These are phyloP conservation scores for Caenorhabditis remanei DNA, from an alignment of 1,140 invertebrate species.

Conservation along the genomic window DNA sequence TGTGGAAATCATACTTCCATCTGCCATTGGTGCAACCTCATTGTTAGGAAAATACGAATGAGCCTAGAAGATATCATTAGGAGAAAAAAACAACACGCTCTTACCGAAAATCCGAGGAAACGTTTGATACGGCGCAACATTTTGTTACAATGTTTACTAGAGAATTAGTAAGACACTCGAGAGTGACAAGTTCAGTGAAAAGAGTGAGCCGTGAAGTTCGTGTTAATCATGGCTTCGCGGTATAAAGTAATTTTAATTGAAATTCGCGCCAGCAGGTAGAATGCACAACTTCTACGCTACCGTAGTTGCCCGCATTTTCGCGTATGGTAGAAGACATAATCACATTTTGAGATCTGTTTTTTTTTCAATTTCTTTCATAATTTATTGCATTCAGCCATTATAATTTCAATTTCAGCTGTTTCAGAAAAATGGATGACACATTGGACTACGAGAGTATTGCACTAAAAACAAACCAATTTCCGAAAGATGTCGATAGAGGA, in stretches of 20 bases:
- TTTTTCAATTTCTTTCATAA: too few species aligned
- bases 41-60: slow-evolving; percentile 36
- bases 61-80: not conserved
- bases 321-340: too few species aligned
- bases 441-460: slow-evolving; percentile 5
- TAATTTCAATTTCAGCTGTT: too few species aligned
- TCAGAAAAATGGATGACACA: not conserved
- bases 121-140: slow-evolving; percentile 44
- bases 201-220: too few species aligned
- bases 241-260: too few species aligned
- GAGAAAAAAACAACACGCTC: not conserved
- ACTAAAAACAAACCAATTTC: not conserved
- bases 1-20: slow-evolving; percentile 39
- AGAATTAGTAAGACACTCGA: not conserved
- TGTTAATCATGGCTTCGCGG: too few species aligned
- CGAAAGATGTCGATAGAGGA: not conserved
- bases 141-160: not conserved
- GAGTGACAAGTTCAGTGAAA: too few species aligned
- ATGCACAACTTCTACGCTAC: too few species aligned
- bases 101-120: slow-evolving; percentile 36
- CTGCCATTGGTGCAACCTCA: slow-evolving; percentile 11
- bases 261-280: too few species aligned
- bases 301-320: too few species aligned
- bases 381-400: too few species aligned
- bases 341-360: too few species aligned